Conservation (phyloP, 1,140 invertebrate genomes). For the Anagrus nilaparvatae region DNA sequence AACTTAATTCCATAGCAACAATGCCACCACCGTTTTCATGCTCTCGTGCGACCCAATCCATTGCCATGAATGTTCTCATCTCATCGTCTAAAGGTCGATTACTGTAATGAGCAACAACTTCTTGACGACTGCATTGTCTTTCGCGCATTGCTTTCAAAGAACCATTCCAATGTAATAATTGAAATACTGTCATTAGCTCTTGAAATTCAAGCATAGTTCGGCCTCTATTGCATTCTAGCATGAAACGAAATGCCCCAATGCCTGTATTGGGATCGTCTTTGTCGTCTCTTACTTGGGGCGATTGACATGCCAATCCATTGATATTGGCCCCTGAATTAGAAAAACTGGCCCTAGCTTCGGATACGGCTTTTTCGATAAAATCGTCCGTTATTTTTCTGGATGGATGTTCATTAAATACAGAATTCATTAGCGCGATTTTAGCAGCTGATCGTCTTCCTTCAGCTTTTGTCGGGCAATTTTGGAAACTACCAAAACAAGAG, state of each 20-base stretch:
- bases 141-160: constrained; percentile 86
- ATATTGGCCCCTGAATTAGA: constrained; percentile 28
- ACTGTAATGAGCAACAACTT: constrained; percentile 91
- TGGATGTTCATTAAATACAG: constrained; percentile 92
- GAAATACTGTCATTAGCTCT: constrained; percentile 94
- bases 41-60: constrained; percentile 88
- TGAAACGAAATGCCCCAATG: constrained; percentile 88
- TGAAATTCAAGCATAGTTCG: constrained; percentile 94
- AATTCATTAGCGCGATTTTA: constrained; percentile 94
- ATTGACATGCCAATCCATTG: background rate
- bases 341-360: constrained; percentile 64
- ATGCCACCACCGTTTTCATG: constrained; percentile 69
- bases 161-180: constrained; percentile 92
- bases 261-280: constrained; percentile 74
- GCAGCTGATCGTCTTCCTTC: constrained; percentile 87
- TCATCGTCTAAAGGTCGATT: constrained; percentile 83
- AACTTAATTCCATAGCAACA: constrained; percentile 67
- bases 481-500: constrained; percentile 90
- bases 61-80: constrained; percentile 91
- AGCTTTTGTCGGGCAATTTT: constrained; percentile 91
- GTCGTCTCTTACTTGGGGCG: constrained; percentile 51
- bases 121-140: constrained; percentile 85
- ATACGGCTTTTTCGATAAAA: constrained; percentile 87
- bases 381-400: constrained; percentile 86
- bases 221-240: constrained; percentile 87